A percentile compares a stretch with the other conserved stretches of the same genome.
Evolutionary conservation across 2,113 vertebrate genomes (phyloP).

Genomic region (Mirounga angustirostris): DNA sequence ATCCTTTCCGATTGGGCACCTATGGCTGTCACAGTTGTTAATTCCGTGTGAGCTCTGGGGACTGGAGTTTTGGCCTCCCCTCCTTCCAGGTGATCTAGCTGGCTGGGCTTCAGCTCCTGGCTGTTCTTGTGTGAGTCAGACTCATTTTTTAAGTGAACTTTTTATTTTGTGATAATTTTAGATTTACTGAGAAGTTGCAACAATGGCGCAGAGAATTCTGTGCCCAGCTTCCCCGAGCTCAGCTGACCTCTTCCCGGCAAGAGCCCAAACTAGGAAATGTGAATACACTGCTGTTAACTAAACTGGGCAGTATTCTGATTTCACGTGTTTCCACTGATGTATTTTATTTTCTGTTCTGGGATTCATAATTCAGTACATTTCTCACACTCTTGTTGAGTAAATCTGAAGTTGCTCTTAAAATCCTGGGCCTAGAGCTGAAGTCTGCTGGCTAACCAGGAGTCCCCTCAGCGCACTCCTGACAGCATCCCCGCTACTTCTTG

Average conservation of each 20-base stretch:
- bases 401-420: background rate
- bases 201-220: background rate
- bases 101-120: background rate
- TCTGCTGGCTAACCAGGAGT: background rate
- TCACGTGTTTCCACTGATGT: background rate
- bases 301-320: background rate
- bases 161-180: background rate
- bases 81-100: background rate
- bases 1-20: background rate
- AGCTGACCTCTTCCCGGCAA: background rate
- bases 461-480: background rate
- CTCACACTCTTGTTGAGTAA: background rate
- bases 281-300: background rate
- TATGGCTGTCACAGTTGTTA: background rate
- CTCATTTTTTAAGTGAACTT: background rate
- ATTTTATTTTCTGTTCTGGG: background rate
- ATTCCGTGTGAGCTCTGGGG: no score
- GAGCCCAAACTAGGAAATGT: background rate
- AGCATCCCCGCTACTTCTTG: background rate
- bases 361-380: background rate
- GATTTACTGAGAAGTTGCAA: background rate
- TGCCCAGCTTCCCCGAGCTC: background rate
- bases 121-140: background rate
- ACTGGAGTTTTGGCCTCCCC: background rate
- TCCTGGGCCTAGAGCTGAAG: background rate